A percentile compares a stretch with the other conserved stretches of the same genome.
Conservation (phyloP, 2,113 vertebrate genomes). For the Spizaetus ornatus region DNA sequence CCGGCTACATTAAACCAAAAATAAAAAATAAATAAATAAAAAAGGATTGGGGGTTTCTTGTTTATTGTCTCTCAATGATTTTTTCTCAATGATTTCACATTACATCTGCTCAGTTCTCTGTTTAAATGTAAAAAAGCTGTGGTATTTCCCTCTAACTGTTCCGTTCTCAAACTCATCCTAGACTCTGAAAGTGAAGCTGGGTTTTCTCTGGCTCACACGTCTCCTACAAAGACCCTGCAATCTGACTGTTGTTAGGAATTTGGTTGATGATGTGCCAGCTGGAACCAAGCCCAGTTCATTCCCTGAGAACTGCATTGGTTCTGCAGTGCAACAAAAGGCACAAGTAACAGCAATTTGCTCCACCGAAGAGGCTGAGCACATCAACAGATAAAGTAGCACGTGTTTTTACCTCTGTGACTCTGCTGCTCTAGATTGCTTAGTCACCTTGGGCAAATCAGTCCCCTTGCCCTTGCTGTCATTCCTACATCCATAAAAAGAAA, state of each 20-base stretch:
- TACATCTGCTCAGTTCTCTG: not conserved
- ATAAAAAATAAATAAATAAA: not conserved
- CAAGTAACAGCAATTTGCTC: not conserved
- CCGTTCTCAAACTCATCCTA: not conserved
- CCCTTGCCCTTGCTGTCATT: not conserved
- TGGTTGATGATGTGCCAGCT: constrained; percentile 3
- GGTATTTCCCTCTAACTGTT: not conserved
- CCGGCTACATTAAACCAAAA: not conserved
- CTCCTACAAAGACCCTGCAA: not conserved
- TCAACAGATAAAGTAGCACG: not conserved
- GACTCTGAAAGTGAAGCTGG: not conserved
- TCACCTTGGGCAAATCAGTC: not conserved
- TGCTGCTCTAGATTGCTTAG: not conserved
- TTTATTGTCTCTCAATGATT: constrained; percentile 6
- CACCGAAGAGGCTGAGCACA: not conserved
- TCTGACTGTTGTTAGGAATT: not conserved
- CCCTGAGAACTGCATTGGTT: not conserved
- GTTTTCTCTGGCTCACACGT: not conserved
- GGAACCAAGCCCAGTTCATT: not conserved
- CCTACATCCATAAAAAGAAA: not conserved
- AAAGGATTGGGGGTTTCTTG: not conserved
- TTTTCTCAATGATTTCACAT: not conserved
- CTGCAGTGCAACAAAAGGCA: not conserved
- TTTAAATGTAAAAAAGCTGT: not conserved
- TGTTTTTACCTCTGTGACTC: not conserved